Conservation (phyloP, 2,797 vertebrate species). For the Eurystomus glaucurus region DNA sequence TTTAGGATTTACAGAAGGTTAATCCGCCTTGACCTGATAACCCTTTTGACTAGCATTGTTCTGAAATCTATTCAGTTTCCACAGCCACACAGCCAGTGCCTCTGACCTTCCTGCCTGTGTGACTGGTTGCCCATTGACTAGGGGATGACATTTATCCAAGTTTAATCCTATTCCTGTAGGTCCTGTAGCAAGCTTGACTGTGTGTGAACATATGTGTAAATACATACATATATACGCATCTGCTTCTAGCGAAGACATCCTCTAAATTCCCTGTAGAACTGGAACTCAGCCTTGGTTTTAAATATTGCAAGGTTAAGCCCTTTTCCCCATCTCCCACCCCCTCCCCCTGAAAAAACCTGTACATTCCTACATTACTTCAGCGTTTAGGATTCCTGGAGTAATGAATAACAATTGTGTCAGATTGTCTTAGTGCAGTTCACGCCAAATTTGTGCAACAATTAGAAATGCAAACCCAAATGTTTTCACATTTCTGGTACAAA, state of each 20-base stretch:
- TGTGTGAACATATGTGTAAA: neutral
- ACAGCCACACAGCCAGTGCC: neutral
- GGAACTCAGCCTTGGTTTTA: slow-evolving; percentile 37
- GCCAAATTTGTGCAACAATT: slow-evolving; percentile 42
- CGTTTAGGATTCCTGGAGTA: slow-evolving; percentile 31
- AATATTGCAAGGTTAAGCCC: neutral
- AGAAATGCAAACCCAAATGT: slow-evolving; percentile 55
- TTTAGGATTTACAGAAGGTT: neutral
- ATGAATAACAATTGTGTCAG: slow-evolving; percentile 35
- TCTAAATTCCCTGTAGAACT: slow-evolving; percentile 18
- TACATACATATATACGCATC: neutral
- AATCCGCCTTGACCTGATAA: neutral
- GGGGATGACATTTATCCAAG: neutral
- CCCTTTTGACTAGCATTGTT: neutral
- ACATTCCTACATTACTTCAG: slow-evolving; percentile 32
- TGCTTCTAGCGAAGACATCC: neutral
- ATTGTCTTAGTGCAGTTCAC: neutral
- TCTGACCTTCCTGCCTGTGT: neutral
- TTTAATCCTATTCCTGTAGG: neutral
- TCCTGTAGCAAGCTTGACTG: neutral
- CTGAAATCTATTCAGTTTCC: neutral
- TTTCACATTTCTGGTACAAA: slow-evolving; percentile 57
- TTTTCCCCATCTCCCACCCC: neutral
- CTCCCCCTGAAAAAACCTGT: neutral
- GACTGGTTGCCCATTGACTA: neutral